Percentiles rank a stretch among this genome's conserved stretches.
These are phyloP conservation scores for Palaemon carinicauda DNA, from an alignment of 1,140 invertebrate species.

Conservation along the genomic window DNA sequence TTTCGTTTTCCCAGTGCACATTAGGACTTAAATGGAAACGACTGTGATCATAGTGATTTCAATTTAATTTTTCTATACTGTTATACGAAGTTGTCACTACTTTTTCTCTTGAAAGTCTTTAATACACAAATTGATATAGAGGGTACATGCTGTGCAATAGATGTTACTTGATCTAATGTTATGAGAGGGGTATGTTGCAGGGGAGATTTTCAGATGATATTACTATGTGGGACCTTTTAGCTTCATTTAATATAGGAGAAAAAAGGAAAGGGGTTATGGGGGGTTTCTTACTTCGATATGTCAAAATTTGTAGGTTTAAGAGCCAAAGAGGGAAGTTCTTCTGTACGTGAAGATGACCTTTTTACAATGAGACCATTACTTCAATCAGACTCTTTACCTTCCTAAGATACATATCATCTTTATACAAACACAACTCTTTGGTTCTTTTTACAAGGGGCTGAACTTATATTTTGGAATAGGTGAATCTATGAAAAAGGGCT, in stretches of 20 bases:
- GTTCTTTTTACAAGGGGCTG: slow-evolving; percentile 35
- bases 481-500: background rate
- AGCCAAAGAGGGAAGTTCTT: slow-evolving; percentile 45
- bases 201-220: background rate
- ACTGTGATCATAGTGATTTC: slow-evolving; percentile 58
- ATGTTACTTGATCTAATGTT: slow-evolving; percentile 28
- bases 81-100: slow-evolving; percentile 47
- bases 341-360: too few species aligned
- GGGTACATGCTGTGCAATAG: slow-evolving; percentile 54
- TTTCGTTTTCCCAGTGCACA: slow-evolving; percentile 52
- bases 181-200: slow-evolving; percentile 24
- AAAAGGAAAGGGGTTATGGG: slow-evolving; percentile 6
- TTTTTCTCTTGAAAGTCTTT: slow-evolving; percentile 18
- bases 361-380: background rate
- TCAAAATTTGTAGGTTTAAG: slow-evolving; percentile 53
- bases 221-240: slow-evolving; percentile 13
- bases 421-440: slow-evolving; percentile 51
- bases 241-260: slow-evolving; percentile 14
- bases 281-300: background rate
- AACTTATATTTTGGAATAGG: background rate
- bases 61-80: slow-evolving; percentile 52
- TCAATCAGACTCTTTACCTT: slow-evolving; percentile 6
- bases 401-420: slow-evolving; percentile 51
- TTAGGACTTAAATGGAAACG: slow-evolving; percentile 55
- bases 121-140: slow-evolving; percentile 31